A percentile compares a stretch with the other conserved stretches of the same genome.
phyloP scores from a whole-genome alignment of 2,113 vertebrate genomes.

The Chloropsis hardwickii region DNA sequence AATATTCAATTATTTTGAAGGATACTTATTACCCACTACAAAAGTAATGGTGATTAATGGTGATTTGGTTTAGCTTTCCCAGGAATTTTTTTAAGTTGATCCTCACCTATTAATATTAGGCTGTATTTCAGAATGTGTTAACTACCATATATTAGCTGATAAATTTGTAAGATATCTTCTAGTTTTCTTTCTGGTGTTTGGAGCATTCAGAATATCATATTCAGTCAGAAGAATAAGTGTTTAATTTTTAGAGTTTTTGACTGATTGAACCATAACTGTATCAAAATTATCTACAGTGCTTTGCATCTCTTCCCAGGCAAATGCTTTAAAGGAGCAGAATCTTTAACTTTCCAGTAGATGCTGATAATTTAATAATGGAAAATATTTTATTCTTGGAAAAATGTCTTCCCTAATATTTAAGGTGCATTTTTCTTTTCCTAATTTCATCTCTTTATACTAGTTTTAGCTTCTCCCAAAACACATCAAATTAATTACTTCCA shows the following conservation, averaged over 20 bases:
- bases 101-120: neutral
- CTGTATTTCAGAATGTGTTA: neutral
- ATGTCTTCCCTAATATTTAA: neutral
- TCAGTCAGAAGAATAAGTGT: neutral
- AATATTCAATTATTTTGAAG: neutral
- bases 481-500: neutral
- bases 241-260: neutral
- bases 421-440: neutral
- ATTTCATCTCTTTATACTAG: neutral
- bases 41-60: neutral
- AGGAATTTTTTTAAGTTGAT: neutral
- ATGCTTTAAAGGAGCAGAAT: neutral
- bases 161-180: neutral
- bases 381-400: neutral
- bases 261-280: neutral
- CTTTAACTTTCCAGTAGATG: neutral
- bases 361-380: neutral
- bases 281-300: neutral
- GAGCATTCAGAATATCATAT: neutral
- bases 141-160: neutral
- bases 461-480: neutral
- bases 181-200: neutral
- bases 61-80: neutral
- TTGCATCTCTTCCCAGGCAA: neutral
- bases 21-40: neutral